phyloP scores from a whole-genome alignment of 2,797 vertebrate species.

The Onychomys leucogaster region DNA sequence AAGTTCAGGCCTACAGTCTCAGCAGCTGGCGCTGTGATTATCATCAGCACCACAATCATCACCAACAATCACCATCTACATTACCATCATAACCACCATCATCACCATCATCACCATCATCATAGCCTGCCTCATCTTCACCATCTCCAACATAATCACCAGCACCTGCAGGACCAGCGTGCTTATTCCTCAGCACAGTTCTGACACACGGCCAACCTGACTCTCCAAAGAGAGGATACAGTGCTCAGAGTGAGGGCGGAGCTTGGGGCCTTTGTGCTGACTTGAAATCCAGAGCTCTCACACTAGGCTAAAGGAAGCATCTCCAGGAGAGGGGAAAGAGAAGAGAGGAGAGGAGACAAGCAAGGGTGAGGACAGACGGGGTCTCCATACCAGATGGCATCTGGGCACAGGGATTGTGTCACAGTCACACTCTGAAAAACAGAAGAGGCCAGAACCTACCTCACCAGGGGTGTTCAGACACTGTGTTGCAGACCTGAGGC shows the following conservation, averaged over 20 bases:
- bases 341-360: neutral
- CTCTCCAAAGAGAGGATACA: neutral
- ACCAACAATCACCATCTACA: too few species aligned
- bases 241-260: neutral
- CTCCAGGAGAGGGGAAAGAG: neutral
- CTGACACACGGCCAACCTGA: neutral
- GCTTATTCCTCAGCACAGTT: neutral
- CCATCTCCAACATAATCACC: neutral
- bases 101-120: too few species aligned
- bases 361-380: neutral
- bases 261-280: too few species aligned
- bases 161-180: too few species aligned
- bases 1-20: neutral
- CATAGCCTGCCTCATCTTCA: too few species aligned
- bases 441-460: conserved; percentile 24
- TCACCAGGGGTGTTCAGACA: neutral
- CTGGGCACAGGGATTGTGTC: conserved; percentile 92
- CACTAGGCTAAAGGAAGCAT: neutral
- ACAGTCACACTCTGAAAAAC: conserved; percentile 93
- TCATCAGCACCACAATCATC: neutral
- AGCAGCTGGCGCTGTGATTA: neutral
- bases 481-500: neutral
- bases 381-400: conserved; percentile 92
- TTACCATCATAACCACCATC: too few species aligned
- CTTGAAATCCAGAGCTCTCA: neutral